phyloP scores from a whole-genome alignment of 2,113 vertebrate genomes.

The Hemichromis elongatus region DNA sequence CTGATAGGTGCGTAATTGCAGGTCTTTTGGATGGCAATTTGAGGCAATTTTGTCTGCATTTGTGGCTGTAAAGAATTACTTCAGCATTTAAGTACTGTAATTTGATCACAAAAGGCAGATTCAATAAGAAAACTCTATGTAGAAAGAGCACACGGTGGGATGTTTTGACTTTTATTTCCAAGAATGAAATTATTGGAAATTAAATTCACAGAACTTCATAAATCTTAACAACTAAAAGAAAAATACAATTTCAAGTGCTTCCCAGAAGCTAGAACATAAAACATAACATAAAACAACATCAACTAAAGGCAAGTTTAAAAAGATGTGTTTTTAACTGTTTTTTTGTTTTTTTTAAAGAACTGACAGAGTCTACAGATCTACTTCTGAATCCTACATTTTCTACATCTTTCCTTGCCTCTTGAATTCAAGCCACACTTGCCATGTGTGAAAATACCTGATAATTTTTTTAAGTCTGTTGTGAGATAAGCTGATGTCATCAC shows the following conservation, averaged over 20 bases:
- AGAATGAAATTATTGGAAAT: not conserved
- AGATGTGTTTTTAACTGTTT: too few species aligned
- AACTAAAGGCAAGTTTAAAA: too few species aligned
- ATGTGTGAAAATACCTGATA: not conserved
- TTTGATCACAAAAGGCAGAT: not conserved
- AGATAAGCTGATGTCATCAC: not conserved
- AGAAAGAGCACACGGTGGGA: not conserved
- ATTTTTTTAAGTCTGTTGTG: not conserved
- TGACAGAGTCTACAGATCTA: too few species aligned
- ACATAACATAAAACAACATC: too few species aligned
- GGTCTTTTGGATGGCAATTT: not conserved
- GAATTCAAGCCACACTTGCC: fast-evolving
- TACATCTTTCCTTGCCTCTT: not conserved
- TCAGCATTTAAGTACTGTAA: not conserved
- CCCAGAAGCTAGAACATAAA: too few species aligned
- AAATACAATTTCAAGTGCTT: too few species aligned
- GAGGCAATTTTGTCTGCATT: not conserved
- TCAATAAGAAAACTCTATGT: not conserved
- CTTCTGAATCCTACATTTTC: not conserved
- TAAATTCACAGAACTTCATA: not conserved
- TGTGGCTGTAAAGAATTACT: not conserved
- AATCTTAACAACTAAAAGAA: not conserved
- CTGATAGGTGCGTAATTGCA: not conserved
- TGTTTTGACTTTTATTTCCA: not conserved
- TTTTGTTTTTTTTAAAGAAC: too few species aligned